Evolutionary conservation across 1,140 invertebrate species (phyloP), one percentile per base, ranked within the genome.

Genomic region (Rhyzopertha dominica): DNA sequence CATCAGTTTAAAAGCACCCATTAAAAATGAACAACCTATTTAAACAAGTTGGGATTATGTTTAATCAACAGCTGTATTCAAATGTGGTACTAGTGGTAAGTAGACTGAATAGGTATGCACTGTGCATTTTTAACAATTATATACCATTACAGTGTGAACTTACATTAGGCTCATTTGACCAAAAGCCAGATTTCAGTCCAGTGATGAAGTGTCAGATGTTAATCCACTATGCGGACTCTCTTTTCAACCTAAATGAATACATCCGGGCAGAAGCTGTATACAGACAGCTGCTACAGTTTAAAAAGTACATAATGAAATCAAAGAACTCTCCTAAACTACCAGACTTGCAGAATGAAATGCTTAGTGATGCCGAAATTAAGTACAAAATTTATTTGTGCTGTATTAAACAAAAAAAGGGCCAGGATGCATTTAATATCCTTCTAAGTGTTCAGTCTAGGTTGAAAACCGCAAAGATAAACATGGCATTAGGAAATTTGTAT

Each of bases 401-500:
- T 52, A 59, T 81, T 3, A 82, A 84, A 53, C 81, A 84, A 54
- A 72, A 68, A 24, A 71, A 76, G 48, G 54, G 41, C n/a, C n/a
- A n/a, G n/a, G 77, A 83, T 62, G 84, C 85, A 2, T 70, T 85
- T 23, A 74, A 76, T 55, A 74, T 84, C 47, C 62, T 90, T 14
- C 84, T 88, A 65, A 79, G 77, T 42, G 82, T 90, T 42, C 76
- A 80, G 29, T 80, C 77, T 23, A 82, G 82, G 39, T 43, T 34
- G 22, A 49, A 63, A 26, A 61, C 56, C 5, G 52, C 65, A 13
- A 70, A 70, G 52, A 57, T 70, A 16, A 85, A 89, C 56, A 82
- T 87, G 76, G 82, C 84, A 9, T 61, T 90, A 18, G 86, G 81
- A 18, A 82, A 83, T 66, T 72, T 88, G 38, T 87, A 85, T 55